Evolutionary conservation across 35 echinoderm and acorn worm species (phyloP).

Genomic region (Diadema setosum): DNA sequence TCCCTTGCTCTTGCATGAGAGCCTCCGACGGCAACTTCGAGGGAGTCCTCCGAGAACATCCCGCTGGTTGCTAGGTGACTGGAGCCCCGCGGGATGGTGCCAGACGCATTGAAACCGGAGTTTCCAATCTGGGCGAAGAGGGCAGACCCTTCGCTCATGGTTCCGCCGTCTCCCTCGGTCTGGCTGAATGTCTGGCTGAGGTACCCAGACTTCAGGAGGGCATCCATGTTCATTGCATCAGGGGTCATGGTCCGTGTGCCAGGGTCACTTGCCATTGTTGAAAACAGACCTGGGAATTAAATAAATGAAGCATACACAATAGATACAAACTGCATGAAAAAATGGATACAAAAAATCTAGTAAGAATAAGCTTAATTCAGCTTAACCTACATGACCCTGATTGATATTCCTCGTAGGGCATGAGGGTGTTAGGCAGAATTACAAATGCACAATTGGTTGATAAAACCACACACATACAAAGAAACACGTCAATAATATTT

Average conservation of each 20-base stretch:
- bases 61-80: background rate
- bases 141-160: constrained; percentile 3
- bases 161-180: constrained; percentile 53
- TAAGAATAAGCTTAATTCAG: no score
- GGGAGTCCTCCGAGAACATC: constrained; percentile 62
- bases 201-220: constrained; percentile 90
- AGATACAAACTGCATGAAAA: no score
- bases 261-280: constrained; percentile 32
- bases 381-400: no score
- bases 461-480: no score
- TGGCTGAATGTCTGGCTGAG: constrained; percentile 93
- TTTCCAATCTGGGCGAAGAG: background rate
- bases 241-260: constrained; percentile 79
- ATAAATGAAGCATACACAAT: no score
- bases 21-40: constrained; percentile 46
- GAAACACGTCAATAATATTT: no score
- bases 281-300: background rate
- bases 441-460: no score
- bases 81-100: background rate
- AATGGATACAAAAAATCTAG: no score
- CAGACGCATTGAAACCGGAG: background rate
- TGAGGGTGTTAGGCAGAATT: no score
- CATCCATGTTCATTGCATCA: constrained; percentile 96
- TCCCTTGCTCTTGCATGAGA: background rate
- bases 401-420: no score